phyloP scores from a whole-genome alignment of 2,797 vertebrate species.

The Tadarida brasiliensis region DNA sequence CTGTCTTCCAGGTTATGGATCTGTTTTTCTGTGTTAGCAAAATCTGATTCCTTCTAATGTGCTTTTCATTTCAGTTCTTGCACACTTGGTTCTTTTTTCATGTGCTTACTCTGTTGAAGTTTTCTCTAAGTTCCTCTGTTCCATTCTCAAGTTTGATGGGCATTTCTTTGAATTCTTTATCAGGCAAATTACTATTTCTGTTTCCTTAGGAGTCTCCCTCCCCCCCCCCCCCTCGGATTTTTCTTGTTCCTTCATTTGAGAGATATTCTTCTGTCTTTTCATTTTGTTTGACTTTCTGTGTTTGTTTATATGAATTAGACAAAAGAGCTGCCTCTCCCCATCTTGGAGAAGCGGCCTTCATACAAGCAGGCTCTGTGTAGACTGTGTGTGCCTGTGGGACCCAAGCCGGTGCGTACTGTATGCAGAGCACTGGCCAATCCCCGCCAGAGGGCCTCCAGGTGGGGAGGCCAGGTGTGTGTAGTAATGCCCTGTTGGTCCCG shows the following conservation, averaged over 20 bases:
- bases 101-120: background rate
- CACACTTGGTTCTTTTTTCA: background rate
- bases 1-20: background rate
- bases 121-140: background rate
- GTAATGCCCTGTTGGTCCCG: background rate
- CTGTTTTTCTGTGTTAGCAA: background rate
- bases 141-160: background rate
- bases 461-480: background rate
- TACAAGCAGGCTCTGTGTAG: background rate
- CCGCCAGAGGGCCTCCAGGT: background rate
- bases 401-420: background rate
- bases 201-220: background rate
- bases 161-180: background rate
- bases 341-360: background rate
- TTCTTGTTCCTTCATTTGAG: background rate
- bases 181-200: background rate
- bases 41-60: background rate
- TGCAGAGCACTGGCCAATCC: background rate
- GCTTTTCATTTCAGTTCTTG: background rate
- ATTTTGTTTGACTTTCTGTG: background rate
- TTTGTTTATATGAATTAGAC: background rate
- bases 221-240: accelerated
- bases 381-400: background rate
- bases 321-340: background rate
- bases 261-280: background rate